Base-by-base conservation (phyloP, 2,888 invertebrate species). In the Gymnocheta viridis region DNA sequence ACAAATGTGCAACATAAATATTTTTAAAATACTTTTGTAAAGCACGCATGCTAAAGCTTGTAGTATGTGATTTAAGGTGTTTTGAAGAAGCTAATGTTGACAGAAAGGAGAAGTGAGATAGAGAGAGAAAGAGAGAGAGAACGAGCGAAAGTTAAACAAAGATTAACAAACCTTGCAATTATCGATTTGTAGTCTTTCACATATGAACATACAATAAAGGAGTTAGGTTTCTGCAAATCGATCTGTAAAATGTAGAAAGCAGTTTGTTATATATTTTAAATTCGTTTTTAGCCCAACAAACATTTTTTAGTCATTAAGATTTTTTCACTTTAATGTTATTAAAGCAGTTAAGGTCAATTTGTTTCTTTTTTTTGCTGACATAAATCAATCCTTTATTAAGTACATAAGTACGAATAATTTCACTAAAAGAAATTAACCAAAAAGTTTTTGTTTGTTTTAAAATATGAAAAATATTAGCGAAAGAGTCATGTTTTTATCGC, bases 1-100 rank as follows among this genome's bases (percentile, higher is more conserved):
- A 49, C 47, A 56, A 35, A 44, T 44, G 47, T 17, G 72, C 67
- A 56, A 38, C 24, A 67, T 29, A 67, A 27, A 72, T 51, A 1
- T 51, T 60, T 73, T 74, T 81, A 74, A 86, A 84, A 85, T 82
- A 85, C 74, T 81, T 82, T 85, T 66, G 80, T 54, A 73, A 76
- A 44, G 78, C 86, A 86, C 86, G 85, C 85, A 84, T 84, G 78
- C 24, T 14, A 9, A 6, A 17, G 6, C 4, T 62, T 17, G 5
- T 7, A 44, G 27, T 19, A 38, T 54, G 27, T 49, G 27, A 27
- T 51, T 58, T 24, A 17, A 35, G 19, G 0, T 56, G 2, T 32
- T 22, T n/a, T 44, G 3, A 12, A 44, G 3, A 24, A 12, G 12
- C 10, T n/a, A 10, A 17, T 10, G 9, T 24, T 64, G 27, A 29